Evolutionary conservation across 2,797 vertebrate species (phyloP).

Genomic region (Momotus momota): DNA sequence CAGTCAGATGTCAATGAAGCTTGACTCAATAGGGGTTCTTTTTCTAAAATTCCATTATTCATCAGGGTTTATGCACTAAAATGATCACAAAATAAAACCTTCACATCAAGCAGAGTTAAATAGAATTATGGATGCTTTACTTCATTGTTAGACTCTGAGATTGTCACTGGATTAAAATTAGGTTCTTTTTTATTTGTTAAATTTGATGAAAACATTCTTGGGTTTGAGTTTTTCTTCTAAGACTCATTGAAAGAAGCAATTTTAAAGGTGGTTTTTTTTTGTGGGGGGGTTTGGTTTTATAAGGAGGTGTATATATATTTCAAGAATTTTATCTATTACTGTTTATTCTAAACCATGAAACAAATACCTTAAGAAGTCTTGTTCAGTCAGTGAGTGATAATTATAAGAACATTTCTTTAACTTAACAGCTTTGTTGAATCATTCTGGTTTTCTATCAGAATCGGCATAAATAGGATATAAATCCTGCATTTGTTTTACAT

Average conservation of each 20-base stretch:
- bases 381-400: not conserved
- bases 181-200: conserved; percentile 58
- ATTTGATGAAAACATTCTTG: conserved; percentile 34
- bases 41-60: conserved; percentile 74
- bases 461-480: not conserved
- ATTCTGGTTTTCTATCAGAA: not conserved
- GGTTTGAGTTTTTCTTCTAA: conserved; percentile 1
- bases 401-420: not conserved
- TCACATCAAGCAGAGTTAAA: conserved; percentile 69
- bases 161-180: conserved; percentile 58
- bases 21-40: conserved; percentile 54
- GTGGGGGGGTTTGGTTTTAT: not conserved
- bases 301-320: not conserved
- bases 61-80: conserved; percentile 64
- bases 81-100: conserved; percentile 71
- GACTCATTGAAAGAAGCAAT: conserved; percentile 6
- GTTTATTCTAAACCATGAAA: not conserved
- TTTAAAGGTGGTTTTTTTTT: not conserved
- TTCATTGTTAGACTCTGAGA: conserved; percentile 63
- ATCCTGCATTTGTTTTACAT: not conserved
- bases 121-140: conserved; percentile 62
- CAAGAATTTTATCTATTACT: not conserved
- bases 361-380: not conserved
- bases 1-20: conserved; percentile 78
- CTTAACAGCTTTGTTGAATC: not conserved